Evolutionary conservation across 2,113 vertebrate genomes (phyloP).

Genomic region (Argyrosomus japonicus): DNA sequence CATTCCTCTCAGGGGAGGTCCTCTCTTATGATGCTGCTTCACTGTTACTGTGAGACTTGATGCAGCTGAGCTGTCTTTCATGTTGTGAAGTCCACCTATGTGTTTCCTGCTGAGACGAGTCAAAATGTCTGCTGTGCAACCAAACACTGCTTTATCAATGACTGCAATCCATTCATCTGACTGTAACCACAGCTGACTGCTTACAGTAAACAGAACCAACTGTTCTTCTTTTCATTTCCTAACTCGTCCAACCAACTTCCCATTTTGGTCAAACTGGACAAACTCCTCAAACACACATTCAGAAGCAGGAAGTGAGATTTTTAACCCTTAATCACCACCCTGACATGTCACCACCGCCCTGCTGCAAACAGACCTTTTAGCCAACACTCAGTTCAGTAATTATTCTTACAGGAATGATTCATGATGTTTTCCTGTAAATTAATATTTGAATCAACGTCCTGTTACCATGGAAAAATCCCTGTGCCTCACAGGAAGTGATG

Average conservation of each 20-base stretch:
- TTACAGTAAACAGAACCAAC: constrained; percentile 22
- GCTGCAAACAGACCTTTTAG: neutral
- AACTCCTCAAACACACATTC: neutral
- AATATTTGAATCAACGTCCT: neutral
- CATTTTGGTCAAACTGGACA: constrained; percentile 13
- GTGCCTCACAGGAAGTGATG: neutral
- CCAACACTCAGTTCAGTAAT: neutral
- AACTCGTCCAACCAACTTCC: constrained; percentile 2
- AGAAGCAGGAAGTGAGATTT: neutral
- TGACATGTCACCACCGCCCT: no score
- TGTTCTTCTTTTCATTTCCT: constrained; percentile 29
- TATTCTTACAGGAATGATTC: neutral
- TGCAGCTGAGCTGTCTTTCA: no score
- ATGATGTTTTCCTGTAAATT: neutral
- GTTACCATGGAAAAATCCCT: neutral
- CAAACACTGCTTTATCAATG: constrained; percentile 13
- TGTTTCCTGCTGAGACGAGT: no score
- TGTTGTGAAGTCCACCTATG: no score
- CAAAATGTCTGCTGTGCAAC: no score
- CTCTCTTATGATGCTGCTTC: no score
- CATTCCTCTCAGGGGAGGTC: no score
- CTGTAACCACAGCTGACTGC: neutral
- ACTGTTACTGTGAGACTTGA: no score
- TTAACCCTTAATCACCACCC: neutral
- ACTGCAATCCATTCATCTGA: neutral